Evolutionary conservation across 2,113 vertebrate genomes (phyloP).

Genomic region (Addax nasomaculatus): DNA sequence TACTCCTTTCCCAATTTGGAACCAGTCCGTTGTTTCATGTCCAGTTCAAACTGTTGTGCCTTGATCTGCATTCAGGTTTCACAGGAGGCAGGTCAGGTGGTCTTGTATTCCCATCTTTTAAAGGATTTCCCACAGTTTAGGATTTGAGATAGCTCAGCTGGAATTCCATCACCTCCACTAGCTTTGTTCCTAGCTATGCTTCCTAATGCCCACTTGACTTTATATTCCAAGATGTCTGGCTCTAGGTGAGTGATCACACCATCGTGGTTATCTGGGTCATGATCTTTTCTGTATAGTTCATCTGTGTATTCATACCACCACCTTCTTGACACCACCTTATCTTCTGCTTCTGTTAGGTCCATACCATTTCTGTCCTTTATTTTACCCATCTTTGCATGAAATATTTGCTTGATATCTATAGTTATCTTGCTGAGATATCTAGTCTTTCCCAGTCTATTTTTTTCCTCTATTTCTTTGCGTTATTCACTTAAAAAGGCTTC

Average conservation of each 20-base stretch:
- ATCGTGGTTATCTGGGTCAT: not conserved
- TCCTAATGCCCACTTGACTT: not conserved
- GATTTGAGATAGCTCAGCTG: not conserved
- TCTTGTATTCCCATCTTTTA: not conserved
- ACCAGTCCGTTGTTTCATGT: accelerated
- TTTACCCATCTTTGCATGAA: not conserved
- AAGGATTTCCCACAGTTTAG: not conserved
- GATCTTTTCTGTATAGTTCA: not conserved
- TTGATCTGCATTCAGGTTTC: not conserved
- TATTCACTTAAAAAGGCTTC: not conserved
- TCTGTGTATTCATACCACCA: not conserved
- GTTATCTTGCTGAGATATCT: not conserved
- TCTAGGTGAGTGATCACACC: not conserved
- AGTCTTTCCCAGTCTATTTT: not conserved
- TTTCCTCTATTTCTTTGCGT: not conserved
- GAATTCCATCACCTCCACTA: not conserved
- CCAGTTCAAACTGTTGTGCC: not conserved
- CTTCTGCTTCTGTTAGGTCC: not conserved
- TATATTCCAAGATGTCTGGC: not conserved
- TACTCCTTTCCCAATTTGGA: not conserved
- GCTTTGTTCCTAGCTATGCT: not conserved
- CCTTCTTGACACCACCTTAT: not conserved
- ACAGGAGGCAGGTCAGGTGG: not conserved
- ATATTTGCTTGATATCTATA: not conserved
- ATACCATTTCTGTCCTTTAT: not conserved